Conservation (phyloP, 1,140 invertebrate genomes). For the Lordiphosa clarofinis region DNA sequence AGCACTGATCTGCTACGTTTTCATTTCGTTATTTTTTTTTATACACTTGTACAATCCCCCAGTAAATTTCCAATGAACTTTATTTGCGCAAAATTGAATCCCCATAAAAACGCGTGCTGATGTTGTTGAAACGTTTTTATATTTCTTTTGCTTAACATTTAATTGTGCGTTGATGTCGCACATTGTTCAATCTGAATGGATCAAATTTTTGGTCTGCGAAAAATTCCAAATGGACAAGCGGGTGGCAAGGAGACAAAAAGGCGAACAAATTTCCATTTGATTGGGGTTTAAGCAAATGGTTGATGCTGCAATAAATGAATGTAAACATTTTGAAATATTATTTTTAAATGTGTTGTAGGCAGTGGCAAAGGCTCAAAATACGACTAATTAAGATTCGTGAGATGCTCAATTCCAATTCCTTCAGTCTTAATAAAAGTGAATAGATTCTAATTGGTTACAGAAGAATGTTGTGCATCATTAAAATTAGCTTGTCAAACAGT, state of each 20-base stretch:
- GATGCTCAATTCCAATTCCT: no score
- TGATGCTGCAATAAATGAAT: no score
- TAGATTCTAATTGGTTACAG: no score
- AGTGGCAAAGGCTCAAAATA: no score
- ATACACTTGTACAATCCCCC: background rate
- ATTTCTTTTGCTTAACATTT: slow-evolving; percentile 31
- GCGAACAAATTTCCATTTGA: slow-evolving; percentile 5
- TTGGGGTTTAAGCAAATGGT: background rate
- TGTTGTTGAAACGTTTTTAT: slow-evolving; percentile 25
- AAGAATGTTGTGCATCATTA: no score
- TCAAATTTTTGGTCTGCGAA: slow-evolving; percentile 15
- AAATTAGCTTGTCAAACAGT: no score
- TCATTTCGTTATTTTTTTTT: no score
- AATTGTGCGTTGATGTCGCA: slow-evolving; percentile 32
- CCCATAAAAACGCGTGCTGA: slow-evolving; percentile 32
- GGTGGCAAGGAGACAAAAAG: background rate
- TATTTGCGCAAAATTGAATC: slow-evolving; percentile 16
- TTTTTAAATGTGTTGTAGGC: no score
- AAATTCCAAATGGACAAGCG: slow-evolving; percentile 34
- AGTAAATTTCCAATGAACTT: slow-evolving; percentile 32
- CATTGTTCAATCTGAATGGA: slow-evolving; percentile 26
- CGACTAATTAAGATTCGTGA: no score
- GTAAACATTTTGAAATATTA: no score
- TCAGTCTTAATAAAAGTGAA: no score
- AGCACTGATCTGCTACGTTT: no score